Evolutionary conservation across 2,113 vertebrate genomes (phyloP), one percentile per base, ranked within the genome.

Genomic region (Oreochromis niloticus): DNA sequence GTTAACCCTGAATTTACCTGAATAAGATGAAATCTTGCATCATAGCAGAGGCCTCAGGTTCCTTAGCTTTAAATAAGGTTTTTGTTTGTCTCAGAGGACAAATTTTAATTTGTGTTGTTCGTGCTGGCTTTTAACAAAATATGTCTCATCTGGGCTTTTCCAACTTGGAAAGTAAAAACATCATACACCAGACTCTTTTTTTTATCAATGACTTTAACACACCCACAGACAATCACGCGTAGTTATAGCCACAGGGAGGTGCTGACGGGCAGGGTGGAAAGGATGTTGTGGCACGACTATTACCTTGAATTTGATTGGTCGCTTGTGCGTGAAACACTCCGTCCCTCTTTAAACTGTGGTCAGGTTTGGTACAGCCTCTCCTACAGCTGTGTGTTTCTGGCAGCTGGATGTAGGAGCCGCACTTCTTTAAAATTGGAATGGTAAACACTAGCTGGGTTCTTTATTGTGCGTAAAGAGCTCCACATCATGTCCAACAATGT

Each of bases 401-500:
- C 16, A 41, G 16, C 9, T 43, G 16, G 3, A 48, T 14, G 11
- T 34, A 6, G 16, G 11, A n/a, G 10, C 16, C 4, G 24, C 9
- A 39, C 43, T 27, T 5, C 10, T n/a, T 43, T 41, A 54, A 73
- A 39, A 2, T 24, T 43, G 36, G 34, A 75, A 80, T 87, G 82
- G 61, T 2, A 87, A 52, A 19, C n/a, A 34, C 6, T 4, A 2
- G 12, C 4, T 88, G 11, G 8, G 50, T 16, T 46, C 8, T 32
- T 0, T 5, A 4, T 13, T 55, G 83, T 43, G 81, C 82, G 32
- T 88, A 46, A 91, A 91, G 32, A 13, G 12, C 36, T 16, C 7
- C 7, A 0, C n/a, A 54, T 11, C 94, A 98, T 98, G 98, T 97
- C 97, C 81, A 96, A 96, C 94, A 96, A 95, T 91, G 91, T 96